Evolutionary conservation across 1,140 invertebrate species (phyloP), one percentile per base, ranked within the genome.

Genomic region (Delia radicum): DNA sequence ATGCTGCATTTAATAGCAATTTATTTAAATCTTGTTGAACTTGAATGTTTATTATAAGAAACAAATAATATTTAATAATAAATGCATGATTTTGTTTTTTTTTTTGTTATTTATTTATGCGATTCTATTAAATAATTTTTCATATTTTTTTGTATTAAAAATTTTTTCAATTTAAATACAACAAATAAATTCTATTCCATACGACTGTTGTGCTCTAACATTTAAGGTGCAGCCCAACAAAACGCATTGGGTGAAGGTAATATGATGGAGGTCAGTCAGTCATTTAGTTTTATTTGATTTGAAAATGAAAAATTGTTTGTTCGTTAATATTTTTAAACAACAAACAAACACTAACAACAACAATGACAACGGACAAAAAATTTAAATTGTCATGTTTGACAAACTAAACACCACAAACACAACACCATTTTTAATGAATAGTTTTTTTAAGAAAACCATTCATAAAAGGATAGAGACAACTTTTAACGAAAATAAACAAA

Each of bases 191-290:
- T 37, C 33, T 37, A 21, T 55, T 21, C 37, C 18, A 21, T 55
- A 21, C 48, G 18, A 55, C 21, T 55, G n/a, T n/a, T n/a, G n/a
- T n/a, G n/a, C n/a, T n/a, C n/a, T n/a, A n/a, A n/a, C n/a, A 55
- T 55, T 55, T 18, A 55, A 55, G 48, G 48, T 55, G 48, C 48
- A 55, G 48, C 48, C 48, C 48, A 55, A 55, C 48, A 55, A 55
- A 55, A 55, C 48, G 48, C 48, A 55, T 21, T 21, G 48, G 48
- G 18, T 55, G 48, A 55, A 55, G 48, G 48, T 18, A 55, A 55
- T 18, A 55, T 55, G 48, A 55, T 18, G 48, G 48, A 55, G 48
- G 48, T 55, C 48, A 55, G 48, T 55, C 46, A 55, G 46, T 55
- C 48, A 55, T 3, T 55, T 18, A 24, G 3, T 55, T 55, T n/a